These are phyloP conservation scores for Poecilia gillii DNA, from an alignment of 2,797 vertebrate species.

Conservation along the genomic window DNA sequence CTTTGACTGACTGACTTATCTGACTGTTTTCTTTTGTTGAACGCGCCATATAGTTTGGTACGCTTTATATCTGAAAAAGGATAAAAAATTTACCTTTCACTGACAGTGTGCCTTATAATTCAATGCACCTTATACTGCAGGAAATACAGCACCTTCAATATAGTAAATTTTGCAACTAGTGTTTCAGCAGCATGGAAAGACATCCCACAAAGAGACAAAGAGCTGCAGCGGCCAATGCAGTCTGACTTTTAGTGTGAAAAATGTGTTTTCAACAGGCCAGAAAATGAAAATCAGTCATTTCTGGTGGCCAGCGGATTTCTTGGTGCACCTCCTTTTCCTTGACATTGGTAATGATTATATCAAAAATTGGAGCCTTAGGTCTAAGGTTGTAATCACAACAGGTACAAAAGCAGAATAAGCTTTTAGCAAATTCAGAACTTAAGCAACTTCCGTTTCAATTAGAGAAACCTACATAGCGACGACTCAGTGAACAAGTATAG, in stretches of 20 bases:
- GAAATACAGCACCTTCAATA: background rate
- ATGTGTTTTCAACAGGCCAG: background rate
- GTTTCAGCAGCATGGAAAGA: background rate
- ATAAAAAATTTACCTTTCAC: too few species aligned
- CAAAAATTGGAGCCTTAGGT: background rate
- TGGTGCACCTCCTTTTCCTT: background rate
- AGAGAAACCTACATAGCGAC: background rate
- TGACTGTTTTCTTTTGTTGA: too few species aligned
- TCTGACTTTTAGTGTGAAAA: background rate
- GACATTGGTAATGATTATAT: background rate
- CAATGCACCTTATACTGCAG: too few species aligned
- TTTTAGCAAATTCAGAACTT: background rate
- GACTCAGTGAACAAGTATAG: background rate
- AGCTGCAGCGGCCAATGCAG: background rate
- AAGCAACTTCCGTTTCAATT: background rate
- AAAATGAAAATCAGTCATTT: background rate
- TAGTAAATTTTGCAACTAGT: background rate
- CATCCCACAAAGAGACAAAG: background rate
- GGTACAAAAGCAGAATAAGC: background rate
- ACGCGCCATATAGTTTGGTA: too few species aligned
- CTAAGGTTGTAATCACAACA: background rate
- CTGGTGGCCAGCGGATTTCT: background rate
- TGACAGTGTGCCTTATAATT: too few species aligned
- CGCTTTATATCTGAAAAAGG: too few species aligned
- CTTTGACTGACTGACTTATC: too few species aligned